Base-by-base conservation (phyloP, 2,797 vertebrate species). In the Melanotaenia maccullochi region DNA sequence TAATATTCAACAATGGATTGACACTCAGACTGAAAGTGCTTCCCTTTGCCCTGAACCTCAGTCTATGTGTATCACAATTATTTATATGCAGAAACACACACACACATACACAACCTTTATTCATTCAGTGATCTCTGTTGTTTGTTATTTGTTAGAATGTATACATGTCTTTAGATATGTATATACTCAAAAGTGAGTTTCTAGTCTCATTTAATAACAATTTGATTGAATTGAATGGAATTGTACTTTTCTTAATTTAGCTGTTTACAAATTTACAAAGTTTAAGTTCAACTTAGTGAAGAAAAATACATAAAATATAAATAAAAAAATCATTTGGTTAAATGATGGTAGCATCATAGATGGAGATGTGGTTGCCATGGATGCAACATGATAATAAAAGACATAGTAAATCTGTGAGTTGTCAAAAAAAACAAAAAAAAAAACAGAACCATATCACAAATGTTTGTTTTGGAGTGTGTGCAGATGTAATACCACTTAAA, bases 1-100 rank as follows among this genome's bases (percentile, higher is more conserved):
- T 90, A 90, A 90, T 91, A 92, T 76, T 72, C 79, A 92, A 84
- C 84, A 82, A 83, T 88, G 81, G 87, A 86, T 89, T 84, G 76
- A 86, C 67, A 74, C 40, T 40, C 44, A 65, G 71, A 80, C 75
- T 77, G 71, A 81, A 84, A 83, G 76, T 75, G 63, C 69, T 70
- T 76, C 72, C 65, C 36, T 18, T 64, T 65, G 51, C 54, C 66
- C 52, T 52, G 69, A 66, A 78, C 67, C 56, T 72, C 73, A 55
- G 40, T 68, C 61, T 76, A 1, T 68, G 64, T 51, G n/a, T 73
- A 70, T 24, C 58, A 57, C 62, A 51, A 64, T 75, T 64, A 71
- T 60, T 69, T 75, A 40, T 61, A 69, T 63, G 65, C 44, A 64
- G 22, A 69, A 65, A 60, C 63, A 14, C 63, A 60, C 42, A 25